phyloP scores from a whole-genome alignment of 2,797 vertebrate genomes.

The Enteromius unitaeniatus region DNA sequence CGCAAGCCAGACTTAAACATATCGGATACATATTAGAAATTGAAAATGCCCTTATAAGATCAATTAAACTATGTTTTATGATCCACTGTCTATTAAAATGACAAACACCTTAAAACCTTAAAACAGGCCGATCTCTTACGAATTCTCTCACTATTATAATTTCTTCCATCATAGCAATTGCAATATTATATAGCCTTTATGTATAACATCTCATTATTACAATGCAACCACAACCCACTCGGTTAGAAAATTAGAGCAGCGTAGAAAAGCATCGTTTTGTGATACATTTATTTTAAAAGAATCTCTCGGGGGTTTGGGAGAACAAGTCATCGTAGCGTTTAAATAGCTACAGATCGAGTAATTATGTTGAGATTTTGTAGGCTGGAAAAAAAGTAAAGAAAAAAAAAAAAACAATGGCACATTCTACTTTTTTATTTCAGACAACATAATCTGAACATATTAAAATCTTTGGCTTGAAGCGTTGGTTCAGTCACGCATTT shows the following conservation, averaged over 20 bases:
- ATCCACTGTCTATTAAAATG: background rate
- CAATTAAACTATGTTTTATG: background rate
- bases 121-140: background rate
- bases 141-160: background rate
- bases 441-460: constrained; percentile 96
- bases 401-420: constrained; percentile 44
- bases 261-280: constrained; percentile 25
- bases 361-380: constrained; percentile 11
- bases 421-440: constrained; percentile 86
- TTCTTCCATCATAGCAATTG: background rate
- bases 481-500: constrained; percentile 83
- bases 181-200: background rate
- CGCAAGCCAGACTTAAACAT: background rate
- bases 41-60: background rate
- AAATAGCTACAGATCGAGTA: constrained; percentile 23
- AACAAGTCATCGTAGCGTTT: constrained; percentile 37
- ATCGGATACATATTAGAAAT: background rate
- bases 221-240: background rate
- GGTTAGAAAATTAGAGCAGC: constrained; percentile 15
- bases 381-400: constrained; percentile 22
- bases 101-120: background rate
- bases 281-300: constrained; percentile 29
- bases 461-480: constrained; percentile 99
- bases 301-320: constrained; percentile 1
- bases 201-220: background rate